These are phyloP conservation scores for Oxygymnocypris stewartii DNA, from an alignment of 2,113 vertebrate species.

Conservation along the genomic window DNA sequence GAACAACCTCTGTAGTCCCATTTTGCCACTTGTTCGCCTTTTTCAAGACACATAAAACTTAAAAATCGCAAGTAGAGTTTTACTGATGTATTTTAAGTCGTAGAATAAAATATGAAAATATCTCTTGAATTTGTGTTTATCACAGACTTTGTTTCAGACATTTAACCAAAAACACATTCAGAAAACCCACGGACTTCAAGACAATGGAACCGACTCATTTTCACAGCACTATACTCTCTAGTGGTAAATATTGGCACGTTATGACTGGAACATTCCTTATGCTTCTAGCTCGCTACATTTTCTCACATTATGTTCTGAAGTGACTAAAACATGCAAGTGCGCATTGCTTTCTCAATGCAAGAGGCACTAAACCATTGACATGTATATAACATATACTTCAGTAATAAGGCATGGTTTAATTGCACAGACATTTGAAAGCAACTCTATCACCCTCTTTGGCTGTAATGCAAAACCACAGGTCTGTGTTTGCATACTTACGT, in stretches of 20 bases:
- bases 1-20: neutral
- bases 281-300: neutral
- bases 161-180: neutral
- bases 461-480: conserved; percentile 7
- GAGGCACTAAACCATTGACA: neutral
- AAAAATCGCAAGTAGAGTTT: neutral
- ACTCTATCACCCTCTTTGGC: conserved; percentile 8
- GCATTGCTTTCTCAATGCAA: neutral
- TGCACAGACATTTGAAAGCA: neutral
- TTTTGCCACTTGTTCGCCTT: neutral
- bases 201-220: neutral
- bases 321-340: neutral
- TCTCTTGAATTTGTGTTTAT: neutral
- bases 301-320: neutral
- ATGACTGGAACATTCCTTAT: neutral
- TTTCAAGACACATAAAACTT: neutral
- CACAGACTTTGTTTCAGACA: neutral
- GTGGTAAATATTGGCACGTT: neutral
- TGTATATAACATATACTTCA: neutral
- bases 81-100: neutral
- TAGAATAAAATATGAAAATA: neutral
- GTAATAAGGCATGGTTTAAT: neutral
- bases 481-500: neutral
- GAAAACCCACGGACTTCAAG: neutral
- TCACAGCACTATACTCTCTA: neutral